Evolutionary conservation across 1,140 invertebrate species (phyloP).

Genomic region (Dendrolimus punctatus): DNA sequence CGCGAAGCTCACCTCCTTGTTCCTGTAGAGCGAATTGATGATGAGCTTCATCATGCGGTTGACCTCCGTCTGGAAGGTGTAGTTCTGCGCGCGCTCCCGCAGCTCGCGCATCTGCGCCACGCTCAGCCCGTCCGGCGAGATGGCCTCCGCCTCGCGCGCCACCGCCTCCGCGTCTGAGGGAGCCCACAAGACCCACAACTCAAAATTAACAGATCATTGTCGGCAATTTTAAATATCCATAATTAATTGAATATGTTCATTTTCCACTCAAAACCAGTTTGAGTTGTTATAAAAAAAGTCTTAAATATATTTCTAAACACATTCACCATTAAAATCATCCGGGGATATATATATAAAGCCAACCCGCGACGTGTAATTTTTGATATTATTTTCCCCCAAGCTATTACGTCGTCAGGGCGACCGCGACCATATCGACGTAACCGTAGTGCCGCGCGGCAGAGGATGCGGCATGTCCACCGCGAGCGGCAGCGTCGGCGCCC

Average conservation of each 20-base stretch:
- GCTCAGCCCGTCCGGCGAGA: conserved; percentile 96
- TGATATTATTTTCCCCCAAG: too few species aligned
- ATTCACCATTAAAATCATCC: too few species aligned
- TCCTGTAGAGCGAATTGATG: conserved; percentile 98
- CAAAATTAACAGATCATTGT: too few species aligned
- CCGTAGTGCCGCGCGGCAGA: neutral
- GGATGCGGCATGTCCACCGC: neutral
- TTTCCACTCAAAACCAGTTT: too few species aligned
- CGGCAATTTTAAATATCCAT: too few species aligned
- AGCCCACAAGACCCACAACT: neutral
- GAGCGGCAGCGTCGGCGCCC: conserved; percentile 6
- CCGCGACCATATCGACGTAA: too few species aligned
- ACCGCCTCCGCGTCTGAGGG: conserved; percentile 82
- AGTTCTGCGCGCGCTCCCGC: conserved; percentile 93
- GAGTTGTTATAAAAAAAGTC: too few species aligned
- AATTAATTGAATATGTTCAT: too few species aligned
- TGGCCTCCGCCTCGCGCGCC: conserved; percentile 95
- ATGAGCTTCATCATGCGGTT: conserved; percentile 99
- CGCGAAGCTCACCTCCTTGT: conserved; percentile 88
- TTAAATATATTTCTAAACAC: too few species aligned
- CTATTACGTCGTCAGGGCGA: too few species aligned
- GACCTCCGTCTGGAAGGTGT: conserved; percentile 96
- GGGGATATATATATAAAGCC: too few species aligned
- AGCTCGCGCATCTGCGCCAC: conserved; percentile 95
- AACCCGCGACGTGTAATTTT: too few species aligned